These are phyloP conservation scores for Lamellibrachia columna DNA, from an alignment of 2,888 invertebrate genomes.

Conservation along the genomic window DNA sequence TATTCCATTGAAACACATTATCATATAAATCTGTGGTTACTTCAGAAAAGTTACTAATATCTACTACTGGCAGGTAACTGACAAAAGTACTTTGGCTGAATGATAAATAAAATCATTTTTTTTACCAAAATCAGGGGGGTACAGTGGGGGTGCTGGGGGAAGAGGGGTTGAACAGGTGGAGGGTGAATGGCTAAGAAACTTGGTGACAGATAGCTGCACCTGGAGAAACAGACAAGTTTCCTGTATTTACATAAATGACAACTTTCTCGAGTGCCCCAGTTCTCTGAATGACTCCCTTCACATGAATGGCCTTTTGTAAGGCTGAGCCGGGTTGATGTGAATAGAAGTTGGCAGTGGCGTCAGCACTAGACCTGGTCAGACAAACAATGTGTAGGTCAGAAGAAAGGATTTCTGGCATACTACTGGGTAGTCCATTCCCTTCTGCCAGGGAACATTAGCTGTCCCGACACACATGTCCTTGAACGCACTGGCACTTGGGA, in stretches of 20 bases:
- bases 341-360: background rate
- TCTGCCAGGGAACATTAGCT: constrained; percentile 11
- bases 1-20: no score
- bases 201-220: background rate
- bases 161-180: background rate
- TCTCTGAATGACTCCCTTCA: background rate
- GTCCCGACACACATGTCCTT: background rate
- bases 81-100: background rate
- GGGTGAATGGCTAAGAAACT: background rate
- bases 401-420: constrained; percentile 4
- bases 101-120: background rate
- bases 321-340: background rate
- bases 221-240: background rate
- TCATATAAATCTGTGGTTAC: background rate
- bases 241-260: constrained; percentile 6
- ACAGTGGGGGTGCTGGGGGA: background rate
- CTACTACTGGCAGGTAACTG: background rate
- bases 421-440: background rate
- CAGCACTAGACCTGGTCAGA: background rate
- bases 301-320: background rate
- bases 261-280: background rate
- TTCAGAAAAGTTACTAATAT: background rate
- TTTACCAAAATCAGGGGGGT: background rate
- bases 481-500: background rate
- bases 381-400: background rate